Conservation (phyloP, 2,888 invertebrate genomes). For the Busseola fusca region DNA sequence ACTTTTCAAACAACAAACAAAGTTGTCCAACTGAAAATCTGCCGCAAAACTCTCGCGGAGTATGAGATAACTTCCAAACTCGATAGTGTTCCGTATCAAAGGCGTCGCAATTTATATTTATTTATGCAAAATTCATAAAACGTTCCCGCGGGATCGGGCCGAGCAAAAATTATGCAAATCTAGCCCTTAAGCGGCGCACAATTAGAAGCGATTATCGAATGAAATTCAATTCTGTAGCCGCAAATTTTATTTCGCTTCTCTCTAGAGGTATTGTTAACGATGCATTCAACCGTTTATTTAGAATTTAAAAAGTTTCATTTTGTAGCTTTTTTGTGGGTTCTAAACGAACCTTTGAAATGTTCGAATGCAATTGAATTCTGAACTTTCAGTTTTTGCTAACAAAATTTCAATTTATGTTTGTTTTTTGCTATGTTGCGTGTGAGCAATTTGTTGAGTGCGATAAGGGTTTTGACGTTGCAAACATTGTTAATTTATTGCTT, state of each 20-base stretch:
- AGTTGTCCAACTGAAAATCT: conserved; percentile 51
- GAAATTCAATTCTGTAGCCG: conserved; percentile 76
- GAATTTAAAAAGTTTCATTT: conserved; percentile 46
- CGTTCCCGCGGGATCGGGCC: conserved; percentile 73
- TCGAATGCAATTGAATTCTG: conserved; percentile 35
- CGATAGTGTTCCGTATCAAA: conserved; percentile 79
- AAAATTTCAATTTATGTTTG: conserved; percentile 25
- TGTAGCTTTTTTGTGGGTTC: conserved; percentile 26
- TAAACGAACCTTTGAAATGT: conserved; percentile 45
- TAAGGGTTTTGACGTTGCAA: conserved; percentile 21
- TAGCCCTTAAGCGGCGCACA: conserved; percentile 79
- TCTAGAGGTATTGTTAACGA: conserved; percentile 61
- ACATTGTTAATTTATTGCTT: conserved; percentile 37
- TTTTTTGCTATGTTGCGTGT: conserved; percentile 16
- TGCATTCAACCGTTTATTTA: conserved; percentile 61
- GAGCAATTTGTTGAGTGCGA: conserved; percentile 34
- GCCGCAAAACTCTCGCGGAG: conserved; percentile 49
- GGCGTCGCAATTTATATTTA: conserved; percentile 77
- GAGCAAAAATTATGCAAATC: conserved; percentile 84
- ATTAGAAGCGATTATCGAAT: conserved; percentile 84
- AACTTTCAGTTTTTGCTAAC: conserved; percentile 27
- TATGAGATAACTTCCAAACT: conserved; percentile 66
- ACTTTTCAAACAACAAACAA: conserved; percentile 45
- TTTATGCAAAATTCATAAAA: conserved; percentile 84
- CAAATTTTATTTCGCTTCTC: conserved; percentile 70